A percentile compares a stretch with the other conserved stretches of the same genome.
Conservation (phyloP, 2,888 invertebrate species). For the Norana najaformis region DNA sequence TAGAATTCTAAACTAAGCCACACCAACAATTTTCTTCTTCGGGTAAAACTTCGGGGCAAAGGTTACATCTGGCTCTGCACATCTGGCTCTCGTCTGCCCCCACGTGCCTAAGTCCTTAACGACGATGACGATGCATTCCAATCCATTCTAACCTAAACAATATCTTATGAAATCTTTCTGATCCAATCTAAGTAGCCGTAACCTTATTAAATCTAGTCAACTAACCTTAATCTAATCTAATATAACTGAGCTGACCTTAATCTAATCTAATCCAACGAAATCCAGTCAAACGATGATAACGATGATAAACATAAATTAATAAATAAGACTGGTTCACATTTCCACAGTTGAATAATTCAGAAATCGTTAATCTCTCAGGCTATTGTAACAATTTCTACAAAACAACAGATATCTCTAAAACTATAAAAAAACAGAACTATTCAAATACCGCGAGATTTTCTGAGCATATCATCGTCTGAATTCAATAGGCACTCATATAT, state of each 20-base stretch:
- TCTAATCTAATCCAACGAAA: background rate
- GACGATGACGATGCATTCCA: no score
- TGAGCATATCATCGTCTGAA: background rate
- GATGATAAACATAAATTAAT: background rate
- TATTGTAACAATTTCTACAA: background rate
- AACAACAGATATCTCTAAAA: background rate
- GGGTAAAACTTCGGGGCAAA: no score
- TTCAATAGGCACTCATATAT: background rate
- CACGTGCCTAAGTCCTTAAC: no score
- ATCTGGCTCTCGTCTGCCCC: no score
- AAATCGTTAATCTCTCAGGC: background rate
- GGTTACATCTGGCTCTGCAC: no score
- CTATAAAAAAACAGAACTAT: background rate
- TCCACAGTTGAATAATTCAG: background rate
- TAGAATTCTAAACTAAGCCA: no score
- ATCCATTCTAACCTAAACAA: background rate
- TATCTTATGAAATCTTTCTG: background rate
- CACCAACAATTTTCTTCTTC: no score
- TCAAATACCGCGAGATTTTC: background rate
- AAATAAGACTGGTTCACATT: background rate
- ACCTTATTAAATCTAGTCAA: no score
- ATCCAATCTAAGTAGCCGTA: background rate
- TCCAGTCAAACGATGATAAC: background rate
- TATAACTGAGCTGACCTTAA: no score
- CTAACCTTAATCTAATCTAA: no score